phyloP scores from a whole-genome alignment of 2,113 vertebrate species.

The Spilogale gracilis region DNA sequence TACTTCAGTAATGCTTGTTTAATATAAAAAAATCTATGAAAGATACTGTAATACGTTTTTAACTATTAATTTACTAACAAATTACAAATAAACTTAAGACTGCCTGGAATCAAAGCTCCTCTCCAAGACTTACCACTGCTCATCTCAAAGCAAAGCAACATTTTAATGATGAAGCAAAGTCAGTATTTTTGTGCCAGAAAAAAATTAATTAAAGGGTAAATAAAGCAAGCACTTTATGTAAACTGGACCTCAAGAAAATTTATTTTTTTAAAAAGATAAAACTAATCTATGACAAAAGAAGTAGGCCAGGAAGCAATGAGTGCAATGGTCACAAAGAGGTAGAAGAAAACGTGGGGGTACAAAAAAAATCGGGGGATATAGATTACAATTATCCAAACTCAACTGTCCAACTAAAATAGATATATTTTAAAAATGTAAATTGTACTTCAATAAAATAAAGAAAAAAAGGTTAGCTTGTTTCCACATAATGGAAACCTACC shows the following conservation, averaged over 20 bases:
- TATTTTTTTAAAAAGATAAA: neutral
- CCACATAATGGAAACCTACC: neutral
- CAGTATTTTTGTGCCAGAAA: conserved; percentile 23
- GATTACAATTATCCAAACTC: conserved; percentile 3
- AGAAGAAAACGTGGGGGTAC: neutral
- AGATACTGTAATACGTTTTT: neutral
- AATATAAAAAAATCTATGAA: neutral
- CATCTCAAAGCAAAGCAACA: neutral
- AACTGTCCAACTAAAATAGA: neutral
- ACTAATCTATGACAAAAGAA: neutral
- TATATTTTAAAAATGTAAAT: neutral
- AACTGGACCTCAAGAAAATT: neutral
- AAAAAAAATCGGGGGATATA: neutral
- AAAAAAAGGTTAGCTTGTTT: neutral
- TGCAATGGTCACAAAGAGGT: neutral
- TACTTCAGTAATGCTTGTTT: neutral
- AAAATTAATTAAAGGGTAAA: conserved; percentile 46
- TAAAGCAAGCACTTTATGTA: neutral
- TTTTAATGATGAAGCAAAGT: neutral
- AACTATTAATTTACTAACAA: neutral
- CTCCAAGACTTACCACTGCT: neutral
- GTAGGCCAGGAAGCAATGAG: neutral
- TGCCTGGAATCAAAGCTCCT: conserved; percentile 42
- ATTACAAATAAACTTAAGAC: conserved; percentile 10
- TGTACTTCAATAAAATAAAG: neutral